Percentiles rank a stretch among this genome's conserved stretches.
phyloP scores from a whole-genome alignment of 2,797 vertebrate species.

The Sebastes alutus region DNA sequence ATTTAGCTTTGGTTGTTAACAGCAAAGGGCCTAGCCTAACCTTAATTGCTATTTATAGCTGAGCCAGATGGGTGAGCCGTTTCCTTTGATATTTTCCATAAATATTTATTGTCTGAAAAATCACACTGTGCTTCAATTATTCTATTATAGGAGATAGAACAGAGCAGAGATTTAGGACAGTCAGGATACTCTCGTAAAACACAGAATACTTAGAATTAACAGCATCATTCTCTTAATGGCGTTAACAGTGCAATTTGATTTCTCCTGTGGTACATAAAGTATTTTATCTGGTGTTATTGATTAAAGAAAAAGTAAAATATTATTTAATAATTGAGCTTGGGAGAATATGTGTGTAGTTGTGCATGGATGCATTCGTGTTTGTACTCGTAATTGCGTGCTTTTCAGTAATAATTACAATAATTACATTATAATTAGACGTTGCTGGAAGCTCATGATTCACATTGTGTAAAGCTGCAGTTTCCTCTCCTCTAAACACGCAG shows the following conservation, averaged over 20 bases:
- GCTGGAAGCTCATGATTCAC: background rate
- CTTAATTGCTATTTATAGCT: constrained; percentile 59
- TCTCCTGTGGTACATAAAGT: background rate
- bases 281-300: background rate
- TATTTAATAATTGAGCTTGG: background rate
- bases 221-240: background rate
- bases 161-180: constrained; percentile 20
- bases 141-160: constrained; percentile 32
- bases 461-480: constrained; percentile 22
- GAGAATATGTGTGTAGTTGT: background rate
- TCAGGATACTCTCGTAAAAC: background rate
- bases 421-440: constrained; percentile 15
- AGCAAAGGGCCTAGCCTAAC: constrained; percentile 17
- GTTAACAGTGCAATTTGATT: constrained; percentile 1
- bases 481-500: constrained; percentile 7
- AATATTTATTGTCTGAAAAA: constrained; percentile 68
- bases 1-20: constrained; percentile 49
- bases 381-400: background rate
- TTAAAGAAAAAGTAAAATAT: constrained; percentile 2
- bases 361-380: background rate
- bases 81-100: constrained; percentile 62
- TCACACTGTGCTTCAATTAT: constrained; percentile 24
- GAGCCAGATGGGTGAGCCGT: constrained; percentile 17
- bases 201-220: constrained; percentile 3
- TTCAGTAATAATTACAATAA: background rate